A percentile compares a stretch with the other conserved stretches of the same genome.
Evolutionary conservation across 2,113 vertebrate genomes (phyloP).

Genomic region (Toxotes jaculatrix): DNA sequence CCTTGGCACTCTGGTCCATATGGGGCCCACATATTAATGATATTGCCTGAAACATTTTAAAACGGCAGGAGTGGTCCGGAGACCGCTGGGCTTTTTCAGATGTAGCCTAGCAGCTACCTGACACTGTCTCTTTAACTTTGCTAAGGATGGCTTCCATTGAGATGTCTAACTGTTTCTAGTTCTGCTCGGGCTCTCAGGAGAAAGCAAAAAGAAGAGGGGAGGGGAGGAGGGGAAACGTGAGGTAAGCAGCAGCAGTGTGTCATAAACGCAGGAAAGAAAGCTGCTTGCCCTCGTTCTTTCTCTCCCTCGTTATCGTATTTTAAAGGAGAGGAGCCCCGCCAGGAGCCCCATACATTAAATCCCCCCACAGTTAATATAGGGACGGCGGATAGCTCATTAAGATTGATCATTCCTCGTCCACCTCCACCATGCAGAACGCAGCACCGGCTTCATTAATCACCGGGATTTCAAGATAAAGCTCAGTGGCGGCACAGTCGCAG

Average conservation of each 20-base stretch:
- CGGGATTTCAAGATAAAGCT: conserved; percentile 80
- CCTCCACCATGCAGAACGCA: conserved; percentile 73
- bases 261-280: conserved; percentile 46
- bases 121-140: conserved; percentile 60
- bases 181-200: conserved; percentile 35
- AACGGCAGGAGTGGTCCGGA: conserved; percentile 1
- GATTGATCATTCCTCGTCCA: conserved; percentile 83
- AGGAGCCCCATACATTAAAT: conserved; percentile 74
- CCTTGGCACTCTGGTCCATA: conserved; percentile 17
- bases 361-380: conserved; percentile 79
- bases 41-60: conserved; percentile 56
- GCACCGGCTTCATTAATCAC: conserved; percentile 83
- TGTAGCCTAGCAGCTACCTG: conserved; percentile 19
- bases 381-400: conserved; percentile 85
- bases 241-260: conserved; percentile 44
- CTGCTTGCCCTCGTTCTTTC: conserved; percentile 58
- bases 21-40: conserved; percentile 48
- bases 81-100: not conserved
- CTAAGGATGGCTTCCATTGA: conserved; percentile 68
- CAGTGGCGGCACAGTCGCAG: conserved; percentile 44
- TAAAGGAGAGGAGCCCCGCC: conserved; percentile 77
- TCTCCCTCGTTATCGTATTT: conserved; percentile 82
- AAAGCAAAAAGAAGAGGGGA: not conserved
- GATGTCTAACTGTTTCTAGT: conserved; percentile 63
- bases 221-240: conserved; percentile 25